Evolutionary conservation across 2,888 invertebrate genomes (phyloP).

Genomic region (Zygothrica quintamaculata): DNA sequence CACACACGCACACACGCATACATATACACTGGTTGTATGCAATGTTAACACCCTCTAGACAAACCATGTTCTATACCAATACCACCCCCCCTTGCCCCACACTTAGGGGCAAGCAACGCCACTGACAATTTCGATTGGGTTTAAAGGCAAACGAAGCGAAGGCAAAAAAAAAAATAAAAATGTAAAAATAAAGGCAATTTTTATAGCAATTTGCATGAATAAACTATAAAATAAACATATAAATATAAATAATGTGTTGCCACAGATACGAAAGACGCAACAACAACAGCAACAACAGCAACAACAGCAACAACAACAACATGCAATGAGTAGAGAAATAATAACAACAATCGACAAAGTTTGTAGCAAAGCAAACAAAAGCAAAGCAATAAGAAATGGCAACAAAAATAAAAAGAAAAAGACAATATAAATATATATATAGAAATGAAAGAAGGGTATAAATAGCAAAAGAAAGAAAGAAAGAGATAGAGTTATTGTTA

Average conservation of each 20-base stretch:
- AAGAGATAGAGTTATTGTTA: too few species aligned
- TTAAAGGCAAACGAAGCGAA: slow-evolving; percentile 58
- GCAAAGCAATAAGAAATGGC: slow-evolving; percentile 53
- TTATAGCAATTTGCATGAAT: slow-evolving; percentile 82
- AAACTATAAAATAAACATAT: slow-evolving; percentile 83
- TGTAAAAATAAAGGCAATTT: slow-evolving; percentile 78
- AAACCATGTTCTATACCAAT: not conserved
- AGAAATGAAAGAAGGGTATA: slow-evolving; percentile 16
- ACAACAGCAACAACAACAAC: slow-evolving; percentile 34
- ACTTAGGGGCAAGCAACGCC: not conserved
- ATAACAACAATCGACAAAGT: slow-evolving; percentile 55
- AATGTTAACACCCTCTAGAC: not conserved
- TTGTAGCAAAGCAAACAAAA: slow-evolving; percentile 59
- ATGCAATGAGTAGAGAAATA: slow-evolving; percentile 31
- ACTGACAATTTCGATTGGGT: slow-evolving; percentile 51
- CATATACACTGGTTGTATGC: too few species aligned
- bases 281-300: slow-evolving; percentile 32
- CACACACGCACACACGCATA: slow-evolving; percentile 1
- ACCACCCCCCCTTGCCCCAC: slow-evolving; percentile 1
- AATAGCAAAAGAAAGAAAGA: not conserved
- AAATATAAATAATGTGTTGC: slow-evolving; percentile 82
- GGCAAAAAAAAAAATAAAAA: slow-evolving; percentile 46
- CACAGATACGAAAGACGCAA: slow-evolving; percentile 57
- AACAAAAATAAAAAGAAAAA: slow-evolving; percentile 31
- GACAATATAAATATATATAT: too few species aligned